Conservation (phyloP, 2,888 invertebrate species). For the Campoplex nolae region DNA sequence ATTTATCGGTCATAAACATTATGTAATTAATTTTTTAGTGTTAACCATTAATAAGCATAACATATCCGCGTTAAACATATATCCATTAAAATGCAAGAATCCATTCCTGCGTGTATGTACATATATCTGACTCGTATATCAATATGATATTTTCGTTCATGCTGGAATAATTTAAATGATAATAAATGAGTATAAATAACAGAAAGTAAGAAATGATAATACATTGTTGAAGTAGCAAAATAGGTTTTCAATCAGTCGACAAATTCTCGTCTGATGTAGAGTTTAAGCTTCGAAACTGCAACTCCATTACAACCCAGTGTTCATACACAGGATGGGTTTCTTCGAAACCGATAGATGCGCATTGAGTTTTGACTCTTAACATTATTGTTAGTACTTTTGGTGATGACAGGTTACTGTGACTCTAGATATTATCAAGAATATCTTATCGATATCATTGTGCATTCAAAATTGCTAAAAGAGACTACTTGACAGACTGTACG, state of each 20-base stretch:
- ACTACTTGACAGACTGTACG: not conserved
- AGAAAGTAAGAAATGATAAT: not conserved
- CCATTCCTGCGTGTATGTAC: not conserved
- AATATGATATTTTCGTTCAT: not conserved
- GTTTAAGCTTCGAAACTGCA: no score
- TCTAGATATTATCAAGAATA: not conserved
- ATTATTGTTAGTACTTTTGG: not conserved
- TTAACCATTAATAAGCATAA: not conserved
- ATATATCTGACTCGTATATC: conserved; percentile 8
- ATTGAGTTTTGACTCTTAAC: no score
- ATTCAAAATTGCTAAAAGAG: not conserved
- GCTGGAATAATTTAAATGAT: not conserved
- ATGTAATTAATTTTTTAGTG: conserved; percentile 17
- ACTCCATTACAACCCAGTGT: no score
- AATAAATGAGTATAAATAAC: not conserved
- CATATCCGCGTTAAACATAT: conserved; percentile 6
- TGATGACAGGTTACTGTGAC: not conserved
- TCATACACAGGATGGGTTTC: no score
- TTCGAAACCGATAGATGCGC: no score
- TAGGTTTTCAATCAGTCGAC: not conserved
- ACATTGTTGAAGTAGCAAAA: not conserved
- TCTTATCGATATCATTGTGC: no score
- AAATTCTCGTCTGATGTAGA: not conserved
- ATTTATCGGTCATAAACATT: conserved; percentile 18
- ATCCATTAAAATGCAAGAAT: conserved; percentile 7